Evolutionary conservation across 2,888 invertebrate species (phyloP).

Genomic region (Eudasyphora cyanicolor): DNA sequence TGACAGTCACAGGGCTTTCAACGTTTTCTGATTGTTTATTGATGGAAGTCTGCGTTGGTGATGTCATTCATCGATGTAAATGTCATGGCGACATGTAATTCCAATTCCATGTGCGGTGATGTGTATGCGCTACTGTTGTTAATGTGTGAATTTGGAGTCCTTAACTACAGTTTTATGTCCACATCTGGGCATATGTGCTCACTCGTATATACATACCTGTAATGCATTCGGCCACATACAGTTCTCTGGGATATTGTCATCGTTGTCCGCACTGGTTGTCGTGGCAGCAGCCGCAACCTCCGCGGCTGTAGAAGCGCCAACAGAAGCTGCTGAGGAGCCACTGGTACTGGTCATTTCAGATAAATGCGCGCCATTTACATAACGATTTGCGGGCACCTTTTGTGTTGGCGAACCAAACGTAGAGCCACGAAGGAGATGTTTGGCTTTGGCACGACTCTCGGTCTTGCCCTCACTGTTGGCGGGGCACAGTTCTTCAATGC

Average conservation of each 20-base stretch:
- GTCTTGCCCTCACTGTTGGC: constrained; percentile 66
- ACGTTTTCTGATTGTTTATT: constrained; percentile 50
- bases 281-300: constrained; percentile 55
- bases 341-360: constrained; percentile 59
- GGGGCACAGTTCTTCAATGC: constrained; percentile 78
- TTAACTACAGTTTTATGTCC: not conserved
- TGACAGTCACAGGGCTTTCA: constrained; percentile 51
- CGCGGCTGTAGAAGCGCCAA: constrained; percentile 27
- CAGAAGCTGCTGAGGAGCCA: constrained; percentile 34
- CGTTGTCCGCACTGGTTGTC: constrained; percentile 65
- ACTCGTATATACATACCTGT: constrained; percentile 83
- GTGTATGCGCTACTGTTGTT: not conserved
- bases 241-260: constrained; percentile 74
- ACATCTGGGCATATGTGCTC: not conserved
- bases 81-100: constrained; percentile 39
- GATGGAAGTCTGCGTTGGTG: constrained; percentile 48
- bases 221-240: constrained; percentile 89
- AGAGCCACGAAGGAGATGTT: constrained; percentile 76
- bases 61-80: constrained; percentile 31
- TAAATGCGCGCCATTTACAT: constrained; percentile 72
- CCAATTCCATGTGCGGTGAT: not conserved
- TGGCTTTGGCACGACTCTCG: constrained; percentile 74
- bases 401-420: constrained; percentile 75
- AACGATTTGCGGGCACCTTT: constrained; percentile 75
- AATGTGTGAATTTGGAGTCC: not conserved